These are phyloP conservation scores for Propithecus coquereli DNA, from an alignment of 2,113 vertebrate species.

Conservation along the genomic window DNA sequence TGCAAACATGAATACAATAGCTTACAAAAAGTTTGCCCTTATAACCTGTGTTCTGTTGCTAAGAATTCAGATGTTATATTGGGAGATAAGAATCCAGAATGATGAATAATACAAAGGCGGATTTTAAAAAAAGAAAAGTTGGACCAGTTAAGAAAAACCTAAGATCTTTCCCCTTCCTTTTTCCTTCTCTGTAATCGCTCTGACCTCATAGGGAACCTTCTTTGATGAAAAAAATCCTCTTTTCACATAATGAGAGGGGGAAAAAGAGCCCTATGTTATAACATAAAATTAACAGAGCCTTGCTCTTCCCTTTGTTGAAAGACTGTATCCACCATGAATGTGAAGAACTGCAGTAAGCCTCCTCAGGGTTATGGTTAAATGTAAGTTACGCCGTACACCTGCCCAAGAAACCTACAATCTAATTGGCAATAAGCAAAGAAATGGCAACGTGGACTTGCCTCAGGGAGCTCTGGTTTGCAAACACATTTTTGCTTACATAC, in stretches of 20 bases:
- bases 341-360: neutral
- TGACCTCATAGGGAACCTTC: neutral
- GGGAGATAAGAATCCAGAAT: neutral
- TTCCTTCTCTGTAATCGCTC: neutral
- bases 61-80: neutral
- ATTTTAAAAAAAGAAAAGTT: neutral
- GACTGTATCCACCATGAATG: neutral
- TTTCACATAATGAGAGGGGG: neutral
- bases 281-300: neutral
- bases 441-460: accelerated
- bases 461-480: neutral
- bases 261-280: neutral
- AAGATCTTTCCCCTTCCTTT: neutral
- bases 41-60: neutral
- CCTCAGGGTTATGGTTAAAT: no score
- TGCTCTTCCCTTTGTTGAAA: neutral
- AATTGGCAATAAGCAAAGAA: neutral
- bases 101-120: neutral
- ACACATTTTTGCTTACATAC: neutral
- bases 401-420: neutral
- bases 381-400: accelerated
- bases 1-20: neutral
- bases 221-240: neutral
- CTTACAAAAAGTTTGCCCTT: neutral
- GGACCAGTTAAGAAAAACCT: neutral